A percentile compares a stretch with the other conserved stretches of the same genome.
Evolutionary conservation across 2,113 vertebrate genomes (phyloP).

Genomic region (Calonectris borealis): DNA sequence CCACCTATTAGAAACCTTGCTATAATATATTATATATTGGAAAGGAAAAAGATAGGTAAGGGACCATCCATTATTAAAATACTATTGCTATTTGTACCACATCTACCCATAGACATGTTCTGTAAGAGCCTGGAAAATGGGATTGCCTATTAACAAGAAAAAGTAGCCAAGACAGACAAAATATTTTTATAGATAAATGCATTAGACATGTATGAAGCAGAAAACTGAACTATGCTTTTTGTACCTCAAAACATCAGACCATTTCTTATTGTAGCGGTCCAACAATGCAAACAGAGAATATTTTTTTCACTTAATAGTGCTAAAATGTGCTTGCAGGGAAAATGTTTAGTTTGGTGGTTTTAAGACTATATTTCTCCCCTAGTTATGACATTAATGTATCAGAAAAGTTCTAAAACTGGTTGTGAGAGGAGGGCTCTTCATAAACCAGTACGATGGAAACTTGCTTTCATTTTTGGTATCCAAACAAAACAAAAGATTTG

Average conservation of each 20-base stretch:
- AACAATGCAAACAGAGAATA: not conserved
- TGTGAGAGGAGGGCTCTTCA: conserved; percentile 14
- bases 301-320: not conserved
- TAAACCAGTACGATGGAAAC: not conserved
- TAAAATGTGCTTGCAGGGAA: not conserved
- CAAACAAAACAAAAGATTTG: conserved; percentile 44
- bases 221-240: not conserved
- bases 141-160: not conserved
- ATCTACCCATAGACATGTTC: not conserved
- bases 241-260: not conserved
- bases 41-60: not conserved
- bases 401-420: not conserved
- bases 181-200: not conserved
- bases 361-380: not conserved
- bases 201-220: not conserved
- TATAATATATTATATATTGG: not conserved
- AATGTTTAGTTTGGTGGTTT: not conserved
- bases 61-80: not conserved
- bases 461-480: conserved; percentile 9
- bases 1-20: not conserved
- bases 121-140: not conserved
- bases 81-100: not conserved
- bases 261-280: not conserved
- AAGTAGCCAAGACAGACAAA: not conserved
- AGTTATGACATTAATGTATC: not conserved